phyloP scores from a whole-genome alignment of 1,140 invertebrate genomes.

The Caenorhabditis elegans region WBcel235 BX284602.5:7783001-7783500 shows the following conservation, averaged over 20 bases:
- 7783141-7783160: neutral
- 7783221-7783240: neutral
- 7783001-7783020: neutral
- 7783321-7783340: conserved; percentile 20
- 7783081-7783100: neutral
- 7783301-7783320: neutral
- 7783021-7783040: neutral
- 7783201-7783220: neutral
- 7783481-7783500: too few species aligned
- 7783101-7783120: neutral
- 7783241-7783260: too few species aligned
- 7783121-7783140: neutral
- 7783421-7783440: too few species aligned
- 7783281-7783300: neutral
- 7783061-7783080: neutral
- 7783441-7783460: too few species aligned
- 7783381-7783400: too few species aligned
- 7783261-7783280: neutral
- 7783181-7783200: neutral
- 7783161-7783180: neutral
- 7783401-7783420: neutral
- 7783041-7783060: neutral
- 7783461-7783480: too few species aligned
- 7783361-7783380: too few species aligned
- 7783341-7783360: too few species aligned